Base-by-base conservation (phyloP, 2,888 invertebrate species). In the Diabrotica balteata region DNA sequence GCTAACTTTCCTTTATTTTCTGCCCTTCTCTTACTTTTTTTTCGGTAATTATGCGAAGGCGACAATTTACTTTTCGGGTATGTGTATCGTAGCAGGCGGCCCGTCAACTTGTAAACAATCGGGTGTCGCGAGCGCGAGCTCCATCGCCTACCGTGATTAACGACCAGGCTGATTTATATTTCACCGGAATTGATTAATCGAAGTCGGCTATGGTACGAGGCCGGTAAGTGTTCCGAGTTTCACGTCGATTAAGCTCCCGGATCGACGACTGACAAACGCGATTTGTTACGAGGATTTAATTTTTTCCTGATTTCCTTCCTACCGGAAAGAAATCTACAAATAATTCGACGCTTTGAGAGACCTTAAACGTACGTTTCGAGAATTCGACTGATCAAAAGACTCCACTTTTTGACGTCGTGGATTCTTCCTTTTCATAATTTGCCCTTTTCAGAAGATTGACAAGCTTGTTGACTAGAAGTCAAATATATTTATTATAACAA, bases 81-180 rank as follows among this genome's bases (percentile, higher is more conserved):
- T 60, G 59, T 66, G 68, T 65, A 67, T 68, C 68, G 69, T 47
- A 63, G 32, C 32, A 32, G 63, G 42, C 51, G 64, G 60, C 59
- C 54, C 66, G 65, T 66, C 63, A 72, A 72, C 64, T 67, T 73
- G 77, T 74, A 77, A 78, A 77, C 76, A 77, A 77, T 78, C 71
- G 73, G 47, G 59, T 55, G 59, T 54, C 59, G 58, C 52, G 51
- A 17, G 49, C 54, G 54, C 54, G 7, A 54, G 49, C 32, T 17
- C 58, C 64, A 70, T 70, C 69, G 69, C 72, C 72, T 73, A 67
- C 68, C 75, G 76, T 81, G 81, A 82, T 82, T 82, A 82, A 82
- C 80, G 80, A 80, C 76, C 74, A 59, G 68, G 74, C 78, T 80
- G 81, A 81, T 81, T 82, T 80, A 81, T 81, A 73, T 73, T 70